phyloP scores from a whole-genome alignment of 2,113 vertebrate genomes.

The Balaeniceps rex region DNA sequence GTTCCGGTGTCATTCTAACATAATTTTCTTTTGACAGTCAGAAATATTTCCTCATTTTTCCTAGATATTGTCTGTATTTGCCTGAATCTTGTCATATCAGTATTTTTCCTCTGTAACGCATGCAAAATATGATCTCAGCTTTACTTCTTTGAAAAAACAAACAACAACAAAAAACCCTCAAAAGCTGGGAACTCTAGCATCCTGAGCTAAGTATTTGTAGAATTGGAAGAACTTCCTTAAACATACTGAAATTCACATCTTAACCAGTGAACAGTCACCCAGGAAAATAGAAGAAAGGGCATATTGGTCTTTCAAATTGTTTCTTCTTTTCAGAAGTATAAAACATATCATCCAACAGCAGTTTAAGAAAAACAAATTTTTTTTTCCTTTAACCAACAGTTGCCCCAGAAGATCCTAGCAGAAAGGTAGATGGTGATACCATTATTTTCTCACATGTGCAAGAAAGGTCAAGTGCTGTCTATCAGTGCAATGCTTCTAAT shows the following conservation, averaged over 20 bases:
- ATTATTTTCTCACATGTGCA: slow-evolving; percentile 90
- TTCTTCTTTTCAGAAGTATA: background rate
- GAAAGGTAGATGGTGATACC: slow-evolving; percentile 89
- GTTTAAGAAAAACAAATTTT: background rate
- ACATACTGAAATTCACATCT: background rate
- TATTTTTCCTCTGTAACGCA: background rate
- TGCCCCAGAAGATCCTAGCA: slow-evolving; percentile 86
- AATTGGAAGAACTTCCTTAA: background rate
- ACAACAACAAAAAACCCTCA: rapidly evolving
- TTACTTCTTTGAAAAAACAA: background rate
- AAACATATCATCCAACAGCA: background rate
- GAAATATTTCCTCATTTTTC: background rate
- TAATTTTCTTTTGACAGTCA: background rate
- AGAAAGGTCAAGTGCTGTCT: slow-evolving; percentile 89
- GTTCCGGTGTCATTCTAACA: background rate
- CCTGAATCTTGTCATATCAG: background rate
- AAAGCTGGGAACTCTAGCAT: background rate
- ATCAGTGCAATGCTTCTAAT: slow-evolving; percentile 96
- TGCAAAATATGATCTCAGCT: background rate
- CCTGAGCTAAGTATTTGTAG: background rate
- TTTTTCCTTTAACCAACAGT: slow-evolving; percentile 71
- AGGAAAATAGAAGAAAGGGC: background rate
- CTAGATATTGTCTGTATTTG: background rate
- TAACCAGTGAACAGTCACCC: background rate
- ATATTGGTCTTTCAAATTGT: background rate